These are phyloP conservation scores for Tragelaphus imberbis DNA, from an alignment of 2,113 vertebrate genomes.

Conservation along the genomic window DNA sequence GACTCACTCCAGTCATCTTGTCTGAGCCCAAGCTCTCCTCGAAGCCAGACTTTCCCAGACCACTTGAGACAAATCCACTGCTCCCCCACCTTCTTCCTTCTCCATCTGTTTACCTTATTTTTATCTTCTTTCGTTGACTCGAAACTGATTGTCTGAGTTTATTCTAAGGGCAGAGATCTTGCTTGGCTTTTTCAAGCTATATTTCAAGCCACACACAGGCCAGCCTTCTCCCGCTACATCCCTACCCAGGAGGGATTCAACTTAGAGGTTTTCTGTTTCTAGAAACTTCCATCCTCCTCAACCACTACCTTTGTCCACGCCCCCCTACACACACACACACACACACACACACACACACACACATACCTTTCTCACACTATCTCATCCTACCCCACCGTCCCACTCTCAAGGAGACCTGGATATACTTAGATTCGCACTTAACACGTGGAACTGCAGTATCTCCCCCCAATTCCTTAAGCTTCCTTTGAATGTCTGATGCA, in stretches of 20 bases:
- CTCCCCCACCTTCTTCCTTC: neutral
- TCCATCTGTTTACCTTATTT: neutral
- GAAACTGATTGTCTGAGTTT: neutral
- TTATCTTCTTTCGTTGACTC: neutral
- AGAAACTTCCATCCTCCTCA: neutral
- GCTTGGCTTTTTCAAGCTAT: neutral
- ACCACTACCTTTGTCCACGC: fast-evolving
- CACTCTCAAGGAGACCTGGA: neutral
- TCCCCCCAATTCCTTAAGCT: neutral
- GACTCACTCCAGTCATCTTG: neutral
- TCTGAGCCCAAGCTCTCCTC: neutral
- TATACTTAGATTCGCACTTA: neutral
- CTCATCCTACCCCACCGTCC: neutral
- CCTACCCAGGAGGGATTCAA: neutral
- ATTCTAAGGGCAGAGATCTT: neutral
- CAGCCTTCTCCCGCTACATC: neutral
- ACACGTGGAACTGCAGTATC: neutral
- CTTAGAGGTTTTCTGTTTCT: neutral
- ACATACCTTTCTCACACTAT: neutral
- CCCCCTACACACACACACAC: fast-evolving
- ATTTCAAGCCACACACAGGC: neutral
- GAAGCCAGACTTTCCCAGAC: neutral
- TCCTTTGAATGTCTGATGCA: neutral
- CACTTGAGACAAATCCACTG: neutral
- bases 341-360: neutral